A percentile compares a stretch with the other conserved stretches of the same genome.
phyloP scores from a whole-genome alignment of 2,888 invertebrate species.

The Nomada fabriciana region DNA sequence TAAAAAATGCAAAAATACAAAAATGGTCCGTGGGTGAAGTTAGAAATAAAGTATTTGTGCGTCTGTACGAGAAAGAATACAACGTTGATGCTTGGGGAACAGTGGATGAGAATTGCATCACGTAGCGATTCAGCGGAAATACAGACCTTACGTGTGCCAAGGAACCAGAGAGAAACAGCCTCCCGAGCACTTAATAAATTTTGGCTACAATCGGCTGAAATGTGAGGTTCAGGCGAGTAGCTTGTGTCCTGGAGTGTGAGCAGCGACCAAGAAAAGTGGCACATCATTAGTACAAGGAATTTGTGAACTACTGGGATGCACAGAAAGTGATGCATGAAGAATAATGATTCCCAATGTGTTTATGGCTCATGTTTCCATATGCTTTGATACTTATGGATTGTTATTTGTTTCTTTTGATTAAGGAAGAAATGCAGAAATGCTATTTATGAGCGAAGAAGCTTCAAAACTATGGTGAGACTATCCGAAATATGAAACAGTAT shows the following conservation, averaged over 20 bases:
- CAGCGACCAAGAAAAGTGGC: slow-evolving; percentile 78
- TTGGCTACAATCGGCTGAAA: slow-evolving; percentile 85
- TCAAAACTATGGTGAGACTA: background rate
- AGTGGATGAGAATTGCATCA: slow-evolving; percentile 69
- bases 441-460: background rate
- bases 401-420: background rate
- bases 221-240: slow-evolving; percentile 87
- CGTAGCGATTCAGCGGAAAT: slow-evolving; percentile 76
- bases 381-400: background rate
- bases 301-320: slow-evolving; percentile 30
- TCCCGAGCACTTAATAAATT: slow-evolving; percentile 96
- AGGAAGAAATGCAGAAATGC: too few relatives aligned
- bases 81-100: slow-evolving; percentile 78
- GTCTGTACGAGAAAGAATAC: slow-evolving; percentile 52
- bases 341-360: slow-evolving; percentile 15
- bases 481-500: background rate
- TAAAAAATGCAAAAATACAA: slow-evolving; percentile 29
- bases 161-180: slow-evolving; percentile 97
- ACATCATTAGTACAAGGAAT: slow-evolving; percentile 74
- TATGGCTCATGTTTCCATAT: background rate
- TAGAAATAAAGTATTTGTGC: slow-evolving; percentile 47
- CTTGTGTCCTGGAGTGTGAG: slow-evolving; percentile 88
- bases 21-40: background rate
- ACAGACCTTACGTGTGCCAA: slow-evolving; percentile 96
- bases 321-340: slow-evolving; percentile 32